Percentiles rank a stretch among this genome's conserved stretches.
These are phyloP conservation scores for Halichoerus grypus DNA, from an alignment of 2,113 vertebrate genomes.

Conservation along the genomic window DNA sequence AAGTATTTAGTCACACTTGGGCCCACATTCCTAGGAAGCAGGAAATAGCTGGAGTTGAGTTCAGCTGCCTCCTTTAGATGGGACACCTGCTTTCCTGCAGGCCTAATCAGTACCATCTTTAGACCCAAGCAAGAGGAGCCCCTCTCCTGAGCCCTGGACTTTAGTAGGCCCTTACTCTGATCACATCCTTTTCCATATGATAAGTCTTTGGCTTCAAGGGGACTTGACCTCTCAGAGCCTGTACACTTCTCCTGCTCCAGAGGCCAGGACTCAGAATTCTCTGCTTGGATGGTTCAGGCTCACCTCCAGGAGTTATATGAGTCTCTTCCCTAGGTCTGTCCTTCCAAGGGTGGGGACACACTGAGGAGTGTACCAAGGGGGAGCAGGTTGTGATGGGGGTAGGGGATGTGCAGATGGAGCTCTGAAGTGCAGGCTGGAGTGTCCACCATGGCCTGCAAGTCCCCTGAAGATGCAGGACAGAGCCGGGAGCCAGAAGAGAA, in stretches of 20 bases:
- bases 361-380: neutral
- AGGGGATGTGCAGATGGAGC: neutral
- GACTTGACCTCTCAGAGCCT: neutral
- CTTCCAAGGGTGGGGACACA: neutral
- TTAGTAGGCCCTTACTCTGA: neutral
- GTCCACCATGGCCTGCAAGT: neutral
- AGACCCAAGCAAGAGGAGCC: neutral
- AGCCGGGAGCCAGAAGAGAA: neutral
- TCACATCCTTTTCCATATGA: neutral
- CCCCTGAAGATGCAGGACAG: neutral
- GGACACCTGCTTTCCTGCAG: neutral
- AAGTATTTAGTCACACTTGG: neutral
- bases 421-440: neutral
- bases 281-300: neutral
- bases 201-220: neutral
- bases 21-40: neutral
- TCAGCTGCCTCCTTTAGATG: neutral
- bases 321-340: neutral
- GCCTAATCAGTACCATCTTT: neutral
- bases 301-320: neutral
- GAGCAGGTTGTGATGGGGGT: neutral
- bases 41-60: neutral
- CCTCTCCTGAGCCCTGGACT: neutral
- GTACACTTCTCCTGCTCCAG: neutral
- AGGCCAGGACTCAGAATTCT: neutral